Conservation (phyloP, 2,113 vertebrate genomes). For the Ictidomys tridecemlineatus region DNA sequence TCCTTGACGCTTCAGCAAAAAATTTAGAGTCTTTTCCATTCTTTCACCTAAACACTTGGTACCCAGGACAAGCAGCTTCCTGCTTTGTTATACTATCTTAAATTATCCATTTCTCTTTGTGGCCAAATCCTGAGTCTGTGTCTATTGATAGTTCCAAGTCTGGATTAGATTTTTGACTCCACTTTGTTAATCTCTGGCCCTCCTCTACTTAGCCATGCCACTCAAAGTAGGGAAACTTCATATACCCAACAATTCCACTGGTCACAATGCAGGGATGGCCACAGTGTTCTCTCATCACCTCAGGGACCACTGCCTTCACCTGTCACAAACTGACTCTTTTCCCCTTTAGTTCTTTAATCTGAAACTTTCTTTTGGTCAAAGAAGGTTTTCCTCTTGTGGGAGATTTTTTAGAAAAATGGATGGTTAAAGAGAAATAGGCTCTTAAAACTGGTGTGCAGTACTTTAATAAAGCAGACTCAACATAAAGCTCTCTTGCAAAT, state of each 20-base stretch:
- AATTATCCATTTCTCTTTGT: conserved; percentile 6
- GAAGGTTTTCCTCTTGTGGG: background rate
- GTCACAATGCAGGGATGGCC: conserved; percentile 59
- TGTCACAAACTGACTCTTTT: background rate
- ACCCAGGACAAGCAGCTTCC: conserved; percentile 37
- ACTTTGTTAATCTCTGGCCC: conserved; percentile 4
- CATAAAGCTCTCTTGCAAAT: conserved; percentile 5
- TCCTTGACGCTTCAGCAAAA: background rate
- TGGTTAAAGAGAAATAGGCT: background rate
- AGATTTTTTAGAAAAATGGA: background rate
- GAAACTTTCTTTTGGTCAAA: conserved; percentile 19
- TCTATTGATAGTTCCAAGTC: background rate
- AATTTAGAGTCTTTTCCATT: background rate
- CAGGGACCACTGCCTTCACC: background rate
- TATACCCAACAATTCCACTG: conserved; percentile 26
- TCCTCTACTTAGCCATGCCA: background rate
- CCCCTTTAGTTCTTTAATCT: background rate
- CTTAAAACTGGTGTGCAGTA: background rate
- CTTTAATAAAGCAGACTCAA: conserved; percentile 14
- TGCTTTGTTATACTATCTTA: background rate
- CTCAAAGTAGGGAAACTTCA: background rate
- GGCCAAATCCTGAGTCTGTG: background rate
- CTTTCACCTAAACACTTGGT: conserved; percentile 2
- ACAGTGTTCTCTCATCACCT: background rate
- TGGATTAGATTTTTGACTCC: conserved; percentile 6